A percentile compares a stretch with the other conserved stretches of the same genome.
phyloP scores from a whole-genome alignment of 1,140 invertebrate species.

The Frieseomelitta varia region DNA sequence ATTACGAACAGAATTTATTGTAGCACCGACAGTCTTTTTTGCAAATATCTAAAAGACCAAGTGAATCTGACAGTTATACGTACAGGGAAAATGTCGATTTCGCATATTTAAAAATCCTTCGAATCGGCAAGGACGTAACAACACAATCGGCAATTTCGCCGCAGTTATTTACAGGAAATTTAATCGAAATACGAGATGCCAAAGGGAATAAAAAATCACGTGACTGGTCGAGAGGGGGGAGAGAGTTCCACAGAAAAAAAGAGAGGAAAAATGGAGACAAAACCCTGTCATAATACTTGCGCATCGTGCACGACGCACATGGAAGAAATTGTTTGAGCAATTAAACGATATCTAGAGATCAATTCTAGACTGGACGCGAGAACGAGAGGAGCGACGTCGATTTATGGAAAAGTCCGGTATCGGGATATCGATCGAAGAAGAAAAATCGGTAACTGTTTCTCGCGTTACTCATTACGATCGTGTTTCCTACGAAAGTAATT shows the following conservation, averaged over 20 bases:
- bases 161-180: constrained; percentile 34
- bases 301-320: constrained; percentile 47
- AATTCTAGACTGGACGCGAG: constrained; percentile 42
- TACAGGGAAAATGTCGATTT: no score
- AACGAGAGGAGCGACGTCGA: not conserved
- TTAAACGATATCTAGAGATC: constrained; percentile 68
- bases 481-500: not conserved
- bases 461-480: not conserved
- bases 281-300: constrained; percentile 65
- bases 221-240: not conserved
- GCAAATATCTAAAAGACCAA: no score
- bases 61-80: no score
- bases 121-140: no score
- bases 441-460: not conserved
- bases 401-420: constrained; percentile 29
- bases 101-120: no score
- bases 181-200: not conserved
- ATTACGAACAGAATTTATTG: no score
- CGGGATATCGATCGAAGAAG: not conserved
- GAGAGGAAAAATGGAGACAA: constrained; percentile 25
- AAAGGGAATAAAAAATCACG: not conserved
- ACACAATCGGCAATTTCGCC: no score
- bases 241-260: not conserved
- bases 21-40: no score
- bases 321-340: constrained; percentile 80